phyloP scores from a whole-genome alignment of 1,140 invertebrate species.

The Cydia fagiglandana region DNA sequence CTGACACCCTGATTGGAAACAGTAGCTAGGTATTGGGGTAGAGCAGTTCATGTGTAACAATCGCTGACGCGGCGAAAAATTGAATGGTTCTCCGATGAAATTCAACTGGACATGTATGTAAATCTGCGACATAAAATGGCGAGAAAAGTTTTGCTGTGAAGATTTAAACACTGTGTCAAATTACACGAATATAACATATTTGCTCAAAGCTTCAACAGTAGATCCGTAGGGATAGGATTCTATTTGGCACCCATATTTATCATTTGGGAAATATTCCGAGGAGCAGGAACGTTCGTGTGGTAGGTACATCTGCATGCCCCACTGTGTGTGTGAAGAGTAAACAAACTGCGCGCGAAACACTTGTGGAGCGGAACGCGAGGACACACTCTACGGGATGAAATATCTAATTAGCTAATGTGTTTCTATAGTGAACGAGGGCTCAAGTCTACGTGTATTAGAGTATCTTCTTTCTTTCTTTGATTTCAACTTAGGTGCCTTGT shows the following conservation, averaged over 20 bases:
- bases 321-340: not conserved
- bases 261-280: too few species aligned
- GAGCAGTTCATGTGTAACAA: not conserved
- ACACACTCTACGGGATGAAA: slow-evolving; percentile 12
- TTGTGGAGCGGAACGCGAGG: slow-evolving; percentile 11
- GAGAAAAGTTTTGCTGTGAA: not conserved
- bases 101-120: not conserved
- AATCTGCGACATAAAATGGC: not conserved
- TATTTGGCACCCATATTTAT: too few species aligned
- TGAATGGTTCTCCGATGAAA: not conserved
- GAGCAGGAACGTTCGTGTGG: too few species aligned
- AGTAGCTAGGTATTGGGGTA: not conserved
- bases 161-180: not conserved
- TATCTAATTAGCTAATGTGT: slow-evolving; percentile 27
- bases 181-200: not conserved
- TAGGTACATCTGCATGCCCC: not conserved
- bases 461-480: not conserved
- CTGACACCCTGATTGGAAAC: not conserved
- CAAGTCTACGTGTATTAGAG: not conserved
- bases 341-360: not conserved
- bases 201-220: too few species aligned
- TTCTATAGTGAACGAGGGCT: not conserved
- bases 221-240: too few species aligned
- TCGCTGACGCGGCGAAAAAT: not conserved
- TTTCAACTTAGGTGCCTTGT: not conserved